A percentile compares a stretch with the other conserved stretches of the same genome.
These are phyloP conservation scores for Ernsta delagoae DNA, from an alignment of 2,888 invertebrate genomes.

Conservation along the genomic window DNA sequence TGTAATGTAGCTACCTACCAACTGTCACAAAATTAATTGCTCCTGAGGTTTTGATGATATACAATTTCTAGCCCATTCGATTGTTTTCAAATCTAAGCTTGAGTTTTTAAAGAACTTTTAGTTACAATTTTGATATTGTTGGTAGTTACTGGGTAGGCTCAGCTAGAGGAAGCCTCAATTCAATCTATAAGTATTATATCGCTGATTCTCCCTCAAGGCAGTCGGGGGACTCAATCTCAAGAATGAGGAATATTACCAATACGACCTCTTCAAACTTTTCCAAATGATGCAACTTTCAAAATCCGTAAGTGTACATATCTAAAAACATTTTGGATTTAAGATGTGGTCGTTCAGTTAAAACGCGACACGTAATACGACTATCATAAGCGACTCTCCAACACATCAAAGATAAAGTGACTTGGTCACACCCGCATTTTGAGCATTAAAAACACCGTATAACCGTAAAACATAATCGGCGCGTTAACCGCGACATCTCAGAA, in stretches of 20 bases:
- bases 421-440: slow-evolving; percentile 20
- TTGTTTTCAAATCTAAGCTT: too few species aligned
- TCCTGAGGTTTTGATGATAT: too few species aligned
- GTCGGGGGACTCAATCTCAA: too few species aligned
- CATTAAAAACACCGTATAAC: slow-evolving; percentile 22
- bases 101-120: too few species aligned
- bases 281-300: background rate
- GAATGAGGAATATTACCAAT: background rate
- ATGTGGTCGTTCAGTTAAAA: slow-evolving; percentile 3
- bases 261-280: background rate
- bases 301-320: background rate
- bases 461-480: slow-evolving; percentile 24
- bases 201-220: too few species aligned
- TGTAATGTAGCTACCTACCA: too few species aligned
- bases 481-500: slow-evolving; percentile 27
- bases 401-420: slow-evolving; percentile 12
- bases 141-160: too few species aligned
- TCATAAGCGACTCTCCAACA: slow-evolving; percentile 5
- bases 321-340: background rate
- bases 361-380: background rate
- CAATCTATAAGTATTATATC: too few species aligned
- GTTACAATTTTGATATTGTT: too few species aligned
- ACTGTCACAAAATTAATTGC: too few species aligned
- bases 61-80: too few species aligned
- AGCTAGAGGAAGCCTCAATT: too few species aligned